A percentile compares a stretch with the other conserved stretches of the same genome.
Conservation (phyloP, 2,113 vertebrate genomes). For the Rhynchomys soricoides region DNA sequence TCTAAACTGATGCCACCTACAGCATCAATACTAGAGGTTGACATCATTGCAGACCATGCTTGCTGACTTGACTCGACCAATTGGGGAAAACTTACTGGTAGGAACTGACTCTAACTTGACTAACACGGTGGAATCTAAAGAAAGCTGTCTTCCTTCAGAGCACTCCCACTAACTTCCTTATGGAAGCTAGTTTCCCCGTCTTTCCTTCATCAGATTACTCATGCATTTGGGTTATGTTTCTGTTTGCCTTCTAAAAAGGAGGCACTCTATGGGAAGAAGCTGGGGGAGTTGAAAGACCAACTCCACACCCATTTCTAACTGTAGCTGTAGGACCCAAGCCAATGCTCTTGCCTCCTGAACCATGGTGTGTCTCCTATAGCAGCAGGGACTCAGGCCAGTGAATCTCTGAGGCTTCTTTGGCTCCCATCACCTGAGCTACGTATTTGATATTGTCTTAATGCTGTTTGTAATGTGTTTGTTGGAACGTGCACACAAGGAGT, state of each 20-base stretch:
- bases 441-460: background rate
- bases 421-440: background rate
- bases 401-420: background rate
- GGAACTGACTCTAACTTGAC: background rate
- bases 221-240: background rate
- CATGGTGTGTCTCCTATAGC: background rate
- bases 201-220: background rate
- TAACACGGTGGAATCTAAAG: background rate
- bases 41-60: background rate
- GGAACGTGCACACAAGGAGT: background rate
- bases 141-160: background rate
- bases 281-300: rapidly evolving
- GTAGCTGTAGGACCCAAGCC: background rate
- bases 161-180: background rate
- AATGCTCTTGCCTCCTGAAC: background rate
- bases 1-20: background rate
- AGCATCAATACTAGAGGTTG: background rate
- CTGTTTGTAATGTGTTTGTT: background rate
- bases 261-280: too few relatives aligned
- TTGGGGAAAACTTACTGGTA: background rate
- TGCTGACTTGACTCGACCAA: background rate
- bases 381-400: background rate
- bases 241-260: background rate
- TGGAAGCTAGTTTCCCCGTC: background rate
- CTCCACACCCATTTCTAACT: background rate